Evolutionary conservation across 2,888 invertebrate species (phyloP).

Genomic region (Callyntrura guangdongensis): DNA sequence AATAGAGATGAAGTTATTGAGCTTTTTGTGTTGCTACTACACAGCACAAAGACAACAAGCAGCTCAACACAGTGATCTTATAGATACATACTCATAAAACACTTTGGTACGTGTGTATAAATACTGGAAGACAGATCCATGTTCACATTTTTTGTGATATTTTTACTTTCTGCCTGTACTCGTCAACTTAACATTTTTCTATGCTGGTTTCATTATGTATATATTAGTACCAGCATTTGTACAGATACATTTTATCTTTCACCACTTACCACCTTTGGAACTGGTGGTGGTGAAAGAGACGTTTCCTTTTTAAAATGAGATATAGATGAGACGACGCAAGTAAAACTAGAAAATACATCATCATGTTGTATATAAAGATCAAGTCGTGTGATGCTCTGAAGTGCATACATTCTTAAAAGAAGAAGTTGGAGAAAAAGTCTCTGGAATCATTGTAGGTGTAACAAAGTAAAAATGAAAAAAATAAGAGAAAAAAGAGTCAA

Average conservation of each 20-base stretch:
- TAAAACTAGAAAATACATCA: slow-evolving; percentile 35
- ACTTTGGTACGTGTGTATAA: slow-evolving; percentile 39
- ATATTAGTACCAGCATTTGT: no score
- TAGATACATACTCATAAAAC: slow-evolving; percentile 52
- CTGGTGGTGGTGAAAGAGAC: no score
- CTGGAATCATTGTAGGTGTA: slow-evolving; percentile 31
- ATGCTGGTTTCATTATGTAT: no score
- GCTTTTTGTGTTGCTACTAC: neutral
- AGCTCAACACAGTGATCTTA: neutral
- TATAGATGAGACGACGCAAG: slow-evolving; percentile 29
- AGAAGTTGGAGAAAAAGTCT: no score
- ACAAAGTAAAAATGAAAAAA: slow-evolving; percentile 40
- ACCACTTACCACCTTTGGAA: slow-evolving; percentile 11
- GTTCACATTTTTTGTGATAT: no score
- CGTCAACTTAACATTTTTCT: slow-evolving; percentile 4
- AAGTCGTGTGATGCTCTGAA: no score
- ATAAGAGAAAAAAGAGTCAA: slow-evolving; percentile 26
- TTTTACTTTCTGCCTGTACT: no score
- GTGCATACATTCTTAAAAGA: no score
- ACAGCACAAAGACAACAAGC: slow-evolving; percentile 3
- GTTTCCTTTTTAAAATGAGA: no score
- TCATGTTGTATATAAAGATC: neutral
- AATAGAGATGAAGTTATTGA: slow-evolving; percentile 56
- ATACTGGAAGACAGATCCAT: neutral
- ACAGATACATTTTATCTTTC: slow-evolving; percentile 1